A percentile compares a stretch with the other conserved stretches of the same genome.
Conservation (phyloP, 1,140 invertebrate species). For the Heliconius hewitsoni region DNA sequence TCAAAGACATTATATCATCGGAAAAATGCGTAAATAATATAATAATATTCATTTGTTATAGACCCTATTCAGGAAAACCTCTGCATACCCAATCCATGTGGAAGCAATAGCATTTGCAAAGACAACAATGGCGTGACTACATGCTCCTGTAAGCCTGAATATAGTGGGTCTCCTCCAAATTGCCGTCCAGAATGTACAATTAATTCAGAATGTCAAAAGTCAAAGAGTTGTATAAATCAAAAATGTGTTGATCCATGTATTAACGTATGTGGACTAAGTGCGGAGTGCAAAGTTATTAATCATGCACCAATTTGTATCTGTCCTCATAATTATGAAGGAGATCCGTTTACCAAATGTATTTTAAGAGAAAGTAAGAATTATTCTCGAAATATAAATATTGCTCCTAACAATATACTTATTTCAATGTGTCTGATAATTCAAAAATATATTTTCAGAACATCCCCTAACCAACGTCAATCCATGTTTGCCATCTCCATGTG, state of each 20-base stretch:
- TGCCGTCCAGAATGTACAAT: constrained; percentile 90
- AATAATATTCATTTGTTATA: constrained; percentile 78
- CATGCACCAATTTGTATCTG: constrained; percentile 89
- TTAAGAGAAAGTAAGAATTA: constrained; percentile 55
- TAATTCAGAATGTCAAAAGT: constrained; percentile 90
- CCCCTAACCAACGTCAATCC: constrained; percentile 81
- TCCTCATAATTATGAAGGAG: constrained; percentile 82
- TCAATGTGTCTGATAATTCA: not conserved
- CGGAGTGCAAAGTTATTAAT: constrained; percentile 88
- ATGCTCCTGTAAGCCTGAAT: constrained; percentile 84
- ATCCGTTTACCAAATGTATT: constrained; percentile 84
- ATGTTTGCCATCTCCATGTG: constrained; percentile 89
- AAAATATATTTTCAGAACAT: constrained; percentile 44
- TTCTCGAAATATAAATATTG: not conserved
- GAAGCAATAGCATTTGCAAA: constrained; percentile 87
- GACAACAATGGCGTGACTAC: constrained; percentile 83
- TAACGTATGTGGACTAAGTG: constrained; percentile 87
- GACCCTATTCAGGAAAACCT: constrained; percentile 78
- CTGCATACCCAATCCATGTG: constrained; percentile 87
- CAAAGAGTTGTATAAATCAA: constrained; percentile 88
- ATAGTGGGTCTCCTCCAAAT: constrained; percentile 83
- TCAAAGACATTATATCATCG: constrained; percentile 56
- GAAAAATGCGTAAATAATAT: constrained; percentile 83
- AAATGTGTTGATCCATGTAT: constrained; percentile 86
- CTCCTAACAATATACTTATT: not conserved